Conservation (phyloP, 2,113 vertebrate genomes). For the Cathartes aura region DNA sequence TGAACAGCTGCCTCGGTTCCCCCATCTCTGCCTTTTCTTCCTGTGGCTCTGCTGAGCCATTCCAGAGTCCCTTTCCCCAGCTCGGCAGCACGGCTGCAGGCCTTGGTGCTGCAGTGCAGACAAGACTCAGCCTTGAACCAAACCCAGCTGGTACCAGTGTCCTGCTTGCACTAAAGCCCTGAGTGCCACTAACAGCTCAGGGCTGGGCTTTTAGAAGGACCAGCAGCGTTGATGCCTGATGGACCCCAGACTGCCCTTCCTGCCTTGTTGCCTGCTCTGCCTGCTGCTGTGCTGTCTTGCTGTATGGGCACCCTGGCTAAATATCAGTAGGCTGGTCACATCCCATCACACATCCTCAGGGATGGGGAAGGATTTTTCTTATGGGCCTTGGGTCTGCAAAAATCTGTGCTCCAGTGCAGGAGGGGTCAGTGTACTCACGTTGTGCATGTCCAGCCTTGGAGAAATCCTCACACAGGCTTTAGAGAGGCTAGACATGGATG, state of each 20-base stretch:
- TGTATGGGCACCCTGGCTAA: background rate
- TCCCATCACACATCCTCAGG: rapidly evolving
- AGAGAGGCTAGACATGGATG: rapidly evolving
- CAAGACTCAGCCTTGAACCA: background rate
- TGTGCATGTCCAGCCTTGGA: rapidly evolving
- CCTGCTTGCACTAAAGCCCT: background rate
- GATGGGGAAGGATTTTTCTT: background rate
- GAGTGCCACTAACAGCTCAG: background rate
- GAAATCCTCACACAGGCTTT: background rate
- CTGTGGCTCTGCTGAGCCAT: background rate
- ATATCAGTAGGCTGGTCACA: background rate
- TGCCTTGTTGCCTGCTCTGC: background rate
- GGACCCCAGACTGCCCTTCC: background rate
- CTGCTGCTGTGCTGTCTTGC: background rate
- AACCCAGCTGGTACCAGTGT: background rate
- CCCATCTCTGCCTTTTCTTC: background rate
- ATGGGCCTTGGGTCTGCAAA: rapidly evolving
- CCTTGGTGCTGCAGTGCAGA: background rate
- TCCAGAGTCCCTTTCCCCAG: background rate
- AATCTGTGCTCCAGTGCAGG: background rate
- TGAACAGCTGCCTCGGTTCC: background rate
- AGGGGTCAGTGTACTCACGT: rapidly evolving
- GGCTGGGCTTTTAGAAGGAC: background rate
- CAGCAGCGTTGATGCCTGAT: background rate
- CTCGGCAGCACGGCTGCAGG: background rate